Conservation (phyloP, 2,888 invertebrate species). For the Protophormia terraenovae region DNA sequence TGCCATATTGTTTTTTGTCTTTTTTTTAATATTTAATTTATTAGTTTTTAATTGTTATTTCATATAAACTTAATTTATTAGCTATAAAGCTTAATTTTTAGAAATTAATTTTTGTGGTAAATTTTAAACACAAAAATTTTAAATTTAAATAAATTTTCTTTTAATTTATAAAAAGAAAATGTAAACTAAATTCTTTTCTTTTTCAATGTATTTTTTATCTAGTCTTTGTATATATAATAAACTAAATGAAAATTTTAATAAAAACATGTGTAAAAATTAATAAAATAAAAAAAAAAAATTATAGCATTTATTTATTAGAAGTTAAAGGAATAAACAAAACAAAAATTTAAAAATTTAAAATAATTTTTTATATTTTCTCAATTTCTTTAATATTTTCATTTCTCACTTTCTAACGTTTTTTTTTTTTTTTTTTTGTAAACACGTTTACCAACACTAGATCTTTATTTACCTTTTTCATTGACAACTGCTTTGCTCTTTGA, state of each 20-base stretch:
- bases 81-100: conserved; percentile 4
- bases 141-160: background rate
- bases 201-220: conserved; percentile 57
- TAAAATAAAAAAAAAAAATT: background rate
- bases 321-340: too few relatives aligned
- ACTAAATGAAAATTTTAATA: conserved; percentile 40
- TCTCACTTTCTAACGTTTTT: too few relatives aligned
- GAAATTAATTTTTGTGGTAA: conserved; percentile 32
- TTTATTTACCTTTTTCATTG: too few relatives aligned
- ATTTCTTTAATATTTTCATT: too few relatives aligned
- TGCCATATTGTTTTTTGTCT: conserved; percentile 48
- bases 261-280: conserved; percentile 55
- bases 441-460: too few relatives aligned
- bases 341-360: too few relatives aligned
- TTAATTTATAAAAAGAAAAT: background rate
- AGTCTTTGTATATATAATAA: conserved; percentile 57
- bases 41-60: conserved; percentile 48
- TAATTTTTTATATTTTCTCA: too few relatives aligned
- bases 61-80: conserved; percentile 27
- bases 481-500: too few relatives aligned
- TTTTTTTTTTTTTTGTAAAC: too few relatives aligned
- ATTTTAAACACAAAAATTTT: background rate
- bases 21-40: conserved; percentile 27
- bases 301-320: background rate
- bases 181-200: background rate